Conservation (phyloP, 2,113 vertebrate genomes). For the Nycticryphes semicollaris region DNA sequence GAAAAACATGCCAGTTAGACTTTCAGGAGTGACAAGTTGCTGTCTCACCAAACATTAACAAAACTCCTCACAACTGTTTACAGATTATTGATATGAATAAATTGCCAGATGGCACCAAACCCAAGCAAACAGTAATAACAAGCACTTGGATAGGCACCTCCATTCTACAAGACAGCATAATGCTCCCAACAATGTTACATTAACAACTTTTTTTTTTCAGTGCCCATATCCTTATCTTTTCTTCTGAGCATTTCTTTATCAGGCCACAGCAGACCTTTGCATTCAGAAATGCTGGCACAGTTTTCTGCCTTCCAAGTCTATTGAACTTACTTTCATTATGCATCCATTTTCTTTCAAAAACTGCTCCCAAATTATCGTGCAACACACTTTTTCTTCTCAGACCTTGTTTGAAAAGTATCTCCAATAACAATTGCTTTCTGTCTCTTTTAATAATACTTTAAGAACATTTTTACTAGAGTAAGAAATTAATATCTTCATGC, state of each 20-base stretch:
- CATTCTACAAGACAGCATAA: neutral
- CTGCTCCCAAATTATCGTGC: neutral
- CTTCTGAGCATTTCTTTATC: slow-evolving; percentile 23
- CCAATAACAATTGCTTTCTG: neutral
- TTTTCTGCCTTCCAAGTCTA: neutral
- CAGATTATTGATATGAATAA: neutral
- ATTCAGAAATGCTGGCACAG: neutral
- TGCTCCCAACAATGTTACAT: neutral
- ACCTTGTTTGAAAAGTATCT: neutral
- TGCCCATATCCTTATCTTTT: neutral
- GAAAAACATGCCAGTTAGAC: neutral
- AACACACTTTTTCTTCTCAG: neutral
- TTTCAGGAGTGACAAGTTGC: neutral
- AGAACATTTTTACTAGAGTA: neutral
- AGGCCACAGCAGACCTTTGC: neutral
- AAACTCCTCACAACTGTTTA: neutral
- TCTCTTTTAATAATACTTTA: neutral
- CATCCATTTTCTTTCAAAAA: neutral
- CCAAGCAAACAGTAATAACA: neutral
- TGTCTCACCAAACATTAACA: neutral
- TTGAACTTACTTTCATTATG: neutral
- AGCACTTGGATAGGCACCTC: neutral
- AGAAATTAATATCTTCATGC: neutral
- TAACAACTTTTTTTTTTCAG: neutral
- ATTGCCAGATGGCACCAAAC: neutral